These are phyloP conservation scores for Turritopsis dohrnii DNA, from an alignment of 30 jellyfish, hydroid and myxozoan genomes.

Conservation along the genomic window DNA sequence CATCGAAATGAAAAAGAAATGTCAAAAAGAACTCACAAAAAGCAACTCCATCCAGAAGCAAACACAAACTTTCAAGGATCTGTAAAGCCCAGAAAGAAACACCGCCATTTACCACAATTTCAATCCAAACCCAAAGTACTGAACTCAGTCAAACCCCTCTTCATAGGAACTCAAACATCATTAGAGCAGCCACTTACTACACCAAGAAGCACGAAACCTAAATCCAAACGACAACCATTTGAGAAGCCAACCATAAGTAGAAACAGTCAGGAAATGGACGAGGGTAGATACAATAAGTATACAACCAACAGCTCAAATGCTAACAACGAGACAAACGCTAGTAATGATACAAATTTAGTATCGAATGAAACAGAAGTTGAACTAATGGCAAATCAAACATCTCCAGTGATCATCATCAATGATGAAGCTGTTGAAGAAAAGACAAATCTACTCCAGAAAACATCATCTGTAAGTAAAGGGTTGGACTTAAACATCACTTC, in stretches of 20 bases:
- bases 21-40: neutral
- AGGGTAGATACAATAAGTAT: slow-evolving; percentile 58
- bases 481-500: neutral
- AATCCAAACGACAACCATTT: neutral
- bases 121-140: neutral
- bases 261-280: slow-evolving; percentile 24
- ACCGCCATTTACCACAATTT: neutral
- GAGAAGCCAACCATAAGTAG: neutral
- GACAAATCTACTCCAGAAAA: neutral
- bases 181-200: neutral
- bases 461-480: neutral
- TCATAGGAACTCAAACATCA: slow-evolving; percentile 4
- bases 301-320: slow-evolving; percentile 71
- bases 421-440: neutral
- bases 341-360: slow-evolving; percentile 68
- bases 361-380: slow-evolving; percentile 84
- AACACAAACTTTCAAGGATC: neutral
- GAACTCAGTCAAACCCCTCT: neutral
- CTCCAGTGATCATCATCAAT: neutral
- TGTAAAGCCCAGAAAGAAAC: neutral
- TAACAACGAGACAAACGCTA: slow-evolving; percentile 67
- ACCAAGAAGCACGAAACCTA: neutral
- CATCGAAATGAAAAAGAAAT: neutral
- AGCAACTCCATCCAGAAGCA: neutral
- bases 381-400: slow-evolving; percentile 68